A percentile compares a stretch with the other conserved stretches of the same genome.
Evolutionary conservation across 2,113 vertebrate genomes (phyloP).

Genomic region (Alligator mississippiensis): DNA sequence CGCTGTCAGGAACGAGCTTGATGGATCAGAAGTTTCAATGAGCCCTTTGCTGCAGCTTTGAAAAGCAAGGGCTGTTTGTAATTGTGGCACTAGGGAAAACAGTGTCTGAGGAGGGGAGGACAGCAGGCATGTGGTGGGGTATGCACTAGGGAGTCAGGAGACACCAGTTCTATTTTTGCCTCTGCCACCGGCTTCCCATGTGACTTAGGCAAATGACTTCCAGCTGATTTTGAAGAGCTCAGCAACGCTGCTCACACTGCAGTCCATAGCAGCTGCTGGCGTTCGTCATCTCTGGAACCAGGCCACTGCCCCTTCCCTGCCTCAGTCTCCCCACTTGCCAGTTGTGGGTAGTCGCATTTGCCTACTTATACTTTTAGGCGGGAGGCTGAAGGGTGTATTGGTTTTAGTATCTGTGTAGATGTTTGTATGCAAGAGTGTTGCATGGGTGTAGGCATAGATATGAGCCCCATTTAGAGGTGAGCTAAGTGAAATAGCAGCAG

Average conservation of each 20-base stretch:
- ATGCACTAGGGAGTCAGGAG: fast-evolving
- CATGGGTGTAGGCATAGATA: background rate
- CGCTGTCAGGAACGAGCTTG: background rate
- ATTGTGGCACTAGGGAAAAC: background rate
- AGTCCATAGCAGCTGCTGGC: background rate
- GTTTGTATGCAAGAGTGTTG: background rate
- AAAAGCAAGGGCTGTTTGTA: background rate
- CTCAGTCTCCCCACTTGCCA: background rate
- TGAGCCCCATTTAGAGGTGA: background rate
- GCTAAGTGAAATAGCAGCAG: background rate
- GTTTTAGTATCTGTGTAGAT: fast-evolving
- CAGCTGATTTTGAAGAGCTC: background rate
- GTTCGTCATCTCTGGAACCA: background rate
- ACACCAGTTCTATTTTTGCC: background rate
- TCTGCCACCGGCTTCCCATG: background rate
- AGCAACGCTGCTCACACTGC: background rate
- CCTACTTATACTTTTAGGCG: background rate
- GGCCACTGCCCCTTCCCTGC: background rate
- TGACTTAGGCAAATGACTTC: background rate
- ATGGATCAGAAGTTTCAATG: background rate
- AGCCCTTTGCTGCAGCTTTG: background rate
- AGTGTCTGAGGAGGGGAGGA: background rate
- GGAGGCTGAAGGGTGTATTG: background rate
- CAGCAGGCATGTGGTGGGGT: background rate
- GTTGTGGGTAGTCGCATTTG: background rate